Percentiles rank a stretch among this genome's conserved stretches.
Evolutionary conservation across 1,140 invertebrate genomes (phyloP).

Genomic region (Drosophila repletoides): DNA sequence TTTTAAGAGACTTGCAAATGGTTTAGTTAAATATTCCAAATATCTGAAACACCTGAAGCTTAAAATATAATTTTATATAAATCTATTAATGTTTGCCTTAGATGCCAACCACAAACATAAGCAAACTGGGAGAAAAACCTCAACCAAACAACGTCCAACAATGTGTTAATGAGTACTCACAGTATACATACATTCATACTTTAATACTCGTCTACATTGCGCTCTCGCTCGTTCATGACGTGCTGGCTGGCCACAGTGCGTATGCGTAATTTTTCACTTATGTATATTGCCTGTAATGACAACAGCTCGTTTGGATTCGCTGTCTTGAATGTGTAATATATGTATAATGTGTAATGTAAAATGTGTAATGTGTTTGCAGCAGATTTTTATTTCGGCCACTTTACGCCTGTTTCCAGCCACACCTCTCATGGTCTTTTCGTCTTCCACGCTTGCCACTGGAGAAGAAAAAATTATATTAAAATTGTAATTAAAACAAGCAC

Average conservation of each 20-base stretch:
- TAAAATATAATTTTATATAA: too few species aligned
- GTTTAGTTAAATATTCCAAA: too few species aligned
- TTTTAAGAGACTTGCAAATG: too few species aligned
- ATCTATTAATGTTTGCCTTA: too few species aligned
- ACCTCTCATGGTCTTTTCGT: background rate
- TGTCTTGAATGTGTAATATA: constrained; percentile 20
- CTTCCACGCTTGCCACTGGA: background rate
- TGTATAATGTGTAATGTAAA: too few species aligned
- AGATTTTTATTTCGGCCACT: constrained; percentile 73
- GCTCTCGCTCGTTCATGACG: constrained; percentile 36
- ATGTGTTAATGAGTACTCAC: constrained; percentile 65
- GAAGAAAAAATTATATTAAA: constrained; percentile 70
- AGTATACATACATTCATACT: constrained; percentile 29
- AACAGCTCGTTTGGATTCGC: constrained; percentile 15
- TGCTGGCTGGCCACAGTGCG: constrained; percentile 47
- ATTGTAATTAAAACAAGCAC: constrained; percentile 77
- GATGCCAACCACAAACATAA: constrained; percentile 5
- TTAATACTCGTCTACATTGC: constrained; percentile 56
- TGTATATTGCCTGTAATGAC: constrained; percentile 51
- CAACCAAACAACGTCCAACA: constrained; percentile 21
- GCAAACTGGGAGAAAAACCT: constrained; percentile 12
- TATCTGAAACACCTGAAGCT: too few species aligned
- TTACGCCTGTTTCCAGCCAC: constrained; percentile 30
- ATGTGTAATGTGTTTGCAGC: constrained; percentile 55
- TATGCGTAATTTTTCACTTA: constrained; percentile 73